Conservation (phyloP, 1,140 invertebrate species). For the Archivesica marissinica region DNA sequence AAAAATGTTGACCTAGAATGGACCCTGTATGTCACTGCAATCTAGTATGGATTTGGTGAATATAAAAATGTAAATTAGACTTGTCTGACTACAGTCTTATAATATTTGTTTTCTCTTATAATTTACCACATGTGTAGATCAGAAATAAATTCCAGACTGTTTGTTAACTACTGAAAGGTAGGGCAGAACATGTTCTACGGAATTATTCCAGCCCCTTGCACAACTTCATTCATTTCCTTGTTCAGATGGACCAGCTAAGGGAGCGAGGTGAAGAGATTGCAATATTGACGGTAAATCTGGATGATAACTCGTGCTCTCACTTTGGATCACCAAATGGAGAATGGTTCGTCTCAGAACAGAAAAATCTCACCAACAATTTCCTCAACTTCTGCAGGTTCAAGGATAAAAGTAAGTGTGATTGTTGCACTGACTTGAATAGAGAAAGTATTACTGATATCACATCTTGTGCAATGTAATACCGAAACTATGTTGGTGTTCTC, state of each 20-base stretch:
- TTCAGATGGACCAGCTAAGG: conserved; percentile 46
- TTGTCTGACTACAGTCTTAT: neutral
- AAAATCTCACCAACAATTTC: conserved; percentile 35
- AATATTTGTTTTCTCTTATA: neutral
- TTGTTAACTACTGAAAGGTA: neutral
- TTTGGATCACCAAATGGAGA: conserved; percentile 50
- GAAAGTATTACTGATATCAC: no score
- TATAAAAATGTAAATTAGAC: neutral
- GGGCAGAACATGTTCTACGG: neutral
- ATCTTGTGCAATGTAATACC: no score
- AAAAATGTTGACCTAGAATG: no score
- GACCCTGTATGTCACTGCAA: no score
- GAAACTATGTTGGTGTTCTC: no score
- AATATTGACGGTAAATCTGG: conserved; percentile 34
- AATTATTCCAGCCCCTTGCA: neutral
- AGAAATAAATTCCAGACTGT: no score
- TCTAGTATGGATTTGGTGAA: neutral
- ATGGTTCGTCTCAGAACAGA: conserved; percentile 47
- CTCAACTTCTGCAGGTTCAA: conserved; percentile 40
- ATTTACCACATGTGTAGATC: no score
- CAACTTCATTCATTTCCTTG: neutral
- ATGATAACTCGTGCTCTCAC: conserved; percentile 38
- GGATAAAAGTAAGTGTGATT: conserved; percentile 19
- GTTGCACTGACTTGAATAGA: no score
- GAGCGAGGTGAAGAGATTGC: conserved; percentile 43